Evolutionary conservation across 2,113 vertebrate species (phyloP), one percentile per base, ranked within the genome.

Genomic region (Solea solea): DNA sequence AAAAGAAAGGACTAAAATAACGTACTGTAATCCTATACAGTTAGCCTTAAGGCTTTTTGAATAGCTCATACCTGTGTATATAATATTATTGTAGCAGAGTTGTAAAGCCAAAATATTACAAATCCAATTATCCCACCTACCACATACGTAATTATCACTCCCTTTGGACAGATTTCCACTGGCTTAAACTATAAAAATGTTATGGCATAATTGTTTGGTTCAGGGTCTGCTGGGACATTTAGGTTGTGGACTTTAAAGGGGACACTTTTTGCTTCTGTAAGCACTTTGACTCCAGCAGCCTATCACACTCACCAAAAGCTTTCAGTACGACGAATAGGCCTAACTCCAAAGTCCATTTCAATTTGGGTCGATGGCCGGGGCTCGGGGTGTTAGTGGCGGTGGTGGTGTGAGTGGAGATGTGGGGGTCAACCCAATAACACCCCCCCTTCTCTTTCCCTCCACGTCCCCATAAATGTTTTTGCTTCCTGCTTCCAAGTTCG

Each of bases 321-420:
- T 25, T 74, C 76, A 64, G 48, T 83, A 66, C 81, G 88, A 86
- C 78, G 72, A 86, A 87, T 73, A 59, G 57, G 40, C 57, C 57
- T 44, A 83, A 87, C 64, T 81, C 80, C 80, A 80, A 88, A 88
- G 89, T 89, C 86, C 87, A 68, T 81, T 87, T 87, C 64, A 82
- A 82, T 91, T 82, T 81, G 84, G 86, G 83, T 82, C 73, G 84
- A 87, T 60, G 76, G 66, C 74, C 66, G 53, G 21, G 74, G 61
- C 55, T 13, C 40, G 72, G n/a, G 62, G 54, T 21, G 21, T 21
- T 21, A 21, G 21, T 63, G 74, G 68, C 6, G 74, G 64, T 59
- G 72, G 69, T 7, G 21, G 72, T 59, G 16, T 34, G 34, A 69
- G 51, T 58, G 46, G 62, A 21, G 64, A 63, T 74, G 67, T 28